A percentile compares a stretch with the other conserved stretches of the same genome.
Evolutionary conservation across 2,797 vertebrate genomes (phyloP).

Genomic region (Columba guinea): DNA sequence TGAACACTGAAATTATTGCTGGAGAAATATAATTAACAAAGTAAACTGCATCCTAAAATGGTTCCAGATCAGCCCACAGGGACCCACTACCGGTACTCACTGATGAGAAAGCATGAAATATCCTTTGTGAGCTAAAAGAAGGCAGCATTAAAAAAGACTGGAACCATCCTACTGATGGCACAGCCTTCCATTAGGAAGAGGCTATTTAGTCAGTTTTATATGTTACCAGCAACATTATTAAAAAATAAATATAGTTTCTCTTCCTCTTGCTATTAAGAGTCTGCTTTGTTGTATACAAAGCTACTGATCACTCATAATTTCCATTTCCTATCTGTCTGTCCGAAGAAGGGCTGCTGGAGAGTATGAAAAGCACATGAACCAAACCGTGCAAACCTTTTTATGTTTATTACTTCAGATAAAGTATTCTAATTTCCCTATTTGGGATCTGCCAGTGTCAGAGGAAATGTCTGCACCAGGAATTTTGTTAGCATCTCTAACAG

Average conservation of each 20-base stretch:
- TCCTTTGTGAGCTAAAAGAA: not conserved
- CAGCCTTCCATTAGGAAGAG: not conserved
- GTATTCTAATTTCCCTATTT: not conserved
- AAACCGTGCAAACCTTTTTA: not conserved
- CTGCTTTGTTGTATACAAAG: not conserved
- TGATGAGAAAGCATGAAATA: not conserved
- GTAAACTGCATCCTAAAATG: conserved; percentile 28
- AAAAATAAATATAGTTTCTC: not conserved
- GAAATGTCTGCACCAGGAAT: not conserved
- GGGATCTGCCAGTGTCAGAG: not conserved
- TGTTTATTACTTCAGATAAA: conserved; percentile 1
- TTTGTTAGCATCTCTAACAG: not conserved
- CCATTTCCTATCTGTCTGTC: not conserved
- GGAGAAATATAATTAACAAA: conserved; percentile 49
- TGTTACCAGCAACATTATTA: not conserved
- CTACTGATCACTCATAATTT: not conserved
- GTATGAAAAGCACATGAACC: not conserved
- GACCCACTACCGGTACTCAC: not conserved
- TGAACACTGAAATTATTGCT: conserved; percentile 37
- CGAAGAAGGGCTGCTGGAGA: not conserved
- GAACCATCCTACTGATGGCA: not conserved
- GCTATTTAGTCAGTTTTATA: not conserved
- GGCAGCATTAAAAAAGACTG: not conserved
- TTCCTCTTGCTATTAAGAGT: not conserved
- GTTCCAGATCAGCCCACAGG: not conserved